These are phyloP conservation scores for Tachycineta bicolor DNA, from an alignment of 2,113 vertebrate species.

Conservation along the genomic window DNA sequence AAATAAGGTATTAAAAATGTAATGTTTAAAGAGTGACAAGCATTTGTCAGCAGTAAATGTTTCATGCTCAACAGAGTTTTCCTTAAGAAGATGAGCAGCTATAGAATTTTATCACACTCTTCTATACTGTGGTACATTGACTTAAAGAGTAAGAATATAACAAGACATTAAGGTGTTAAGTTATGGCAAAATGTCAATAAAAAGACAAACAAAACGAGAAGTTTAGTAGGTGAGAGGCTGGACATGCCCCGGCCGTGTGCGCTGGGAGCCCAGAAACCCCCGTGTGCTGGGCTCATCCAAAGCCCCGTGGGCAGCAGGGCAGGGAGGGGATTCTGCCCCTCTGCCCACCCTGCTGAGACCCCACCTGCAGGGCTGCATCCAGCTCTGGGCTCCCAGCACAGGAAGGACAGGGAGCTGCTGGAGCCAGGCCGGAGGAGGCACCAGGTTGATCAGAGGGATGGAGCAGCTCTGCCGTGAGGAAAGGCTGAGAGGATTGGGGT, in stretches of 20 bases:
- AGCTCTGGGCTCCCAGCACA: neutral
- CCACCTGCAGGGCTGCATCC: neutral
- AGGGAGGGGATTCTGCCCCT: neutral
- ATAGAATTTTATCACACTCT: neutral
- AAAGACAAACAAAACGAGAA: neutral
- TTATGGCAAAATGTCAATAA: neutral
- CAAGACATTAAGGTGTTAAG: neutral
- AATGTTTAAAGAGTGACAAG: neutral
- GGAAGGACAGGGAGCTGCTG: neutral
- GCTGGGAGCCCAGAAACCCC: neutral
- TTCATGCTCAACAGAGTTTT: neutral
- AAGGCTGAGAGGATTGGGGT: accelerated
- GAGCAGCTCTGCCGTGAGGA: neutral
- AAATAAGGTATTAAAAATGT: neutral
- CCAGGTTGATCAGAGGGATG: neutral
- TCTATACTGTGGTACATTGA: accelerated
- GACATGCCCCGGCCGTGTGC: accelerated
- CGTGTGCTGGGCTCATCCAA: neutral
- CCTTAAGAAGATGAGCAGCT: neutral
- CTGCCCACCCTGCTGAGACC: neutral
- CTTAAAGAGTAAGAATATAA: neutral
- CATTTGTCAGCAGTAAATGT: neutral
- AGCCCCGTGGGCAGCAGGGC: neutral
- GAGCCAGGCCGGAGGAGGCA: neutral
- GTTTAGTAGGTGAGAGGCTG: neutral